These are phyloP conservation scores for Erinaceus europaeus DNA, from an alignment of 2,113 vertebrate genomes.

Conservation along the genomic window DNA sequence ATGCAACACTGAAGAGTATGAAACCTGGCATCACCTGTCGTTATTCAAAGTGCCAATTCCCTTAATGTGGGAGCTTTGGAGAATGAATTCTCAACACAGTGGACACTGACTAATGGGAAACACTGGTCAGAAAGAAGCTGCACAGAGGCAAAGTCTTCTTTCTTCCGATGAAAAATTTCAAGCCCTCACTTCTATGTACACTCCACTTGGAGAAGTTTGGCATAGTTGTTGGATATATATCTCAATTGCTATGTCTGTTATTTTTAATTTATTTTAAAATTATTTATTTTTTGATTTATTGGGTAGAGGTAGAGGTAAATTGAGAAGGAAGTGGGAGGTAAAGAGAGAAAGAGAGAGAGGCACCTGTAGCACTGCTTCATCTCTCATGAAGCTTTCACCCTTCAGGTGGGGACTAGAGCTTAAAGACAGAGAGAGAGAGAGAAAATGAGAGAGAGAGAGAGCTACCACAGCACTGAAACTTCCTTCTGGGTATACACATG, in stretches of 20 bases:
- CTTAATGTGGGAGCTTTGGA: background rate
- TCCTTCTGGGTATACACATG: too few species aligned
- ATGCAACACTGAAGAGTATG: background rate
- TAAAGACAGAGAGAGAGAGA: too few species aligned
- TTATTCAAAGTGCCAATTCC: background rate
- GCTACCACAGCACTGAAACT: too few species aligned
- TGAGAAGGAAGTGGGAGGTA: too few species aligned
- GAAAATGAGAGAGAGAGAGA: too few species aligned
- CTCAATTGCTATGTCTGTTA: fast-evolving
- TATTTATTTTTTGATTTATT: too few species aligned
- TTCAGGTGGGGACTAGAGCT: too few species aligned
- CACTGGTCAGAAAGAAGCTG: background rate
- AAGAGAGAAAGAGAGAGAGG: too few species aligned
- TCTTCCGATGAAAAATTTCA: background rate
- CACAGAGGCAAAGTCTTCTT: background rate
- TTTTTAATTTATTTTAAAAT: too few species aligned
- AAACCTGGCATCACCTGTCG: background rate
- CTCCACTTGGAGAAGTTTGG: background rate
- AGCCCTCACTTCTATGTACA: background rate
- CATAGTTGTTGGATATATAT: fast-evolving
- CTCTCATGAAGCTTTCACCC: too few species aligned
- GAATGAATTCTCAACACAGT: background rate
- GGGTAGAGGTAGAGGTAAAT: too few species aligned
- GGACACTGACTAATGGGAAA: background rate
- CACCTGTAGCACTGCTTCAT: too few species aligned